Percentiles rank a stretch among this genome's conserved stretches.
These are phyloP conservation scores for Cerceris ruficornis DNA, from an alignment of 2,888 invertebrate genomes.

Conservation along the genomic window DNA sequence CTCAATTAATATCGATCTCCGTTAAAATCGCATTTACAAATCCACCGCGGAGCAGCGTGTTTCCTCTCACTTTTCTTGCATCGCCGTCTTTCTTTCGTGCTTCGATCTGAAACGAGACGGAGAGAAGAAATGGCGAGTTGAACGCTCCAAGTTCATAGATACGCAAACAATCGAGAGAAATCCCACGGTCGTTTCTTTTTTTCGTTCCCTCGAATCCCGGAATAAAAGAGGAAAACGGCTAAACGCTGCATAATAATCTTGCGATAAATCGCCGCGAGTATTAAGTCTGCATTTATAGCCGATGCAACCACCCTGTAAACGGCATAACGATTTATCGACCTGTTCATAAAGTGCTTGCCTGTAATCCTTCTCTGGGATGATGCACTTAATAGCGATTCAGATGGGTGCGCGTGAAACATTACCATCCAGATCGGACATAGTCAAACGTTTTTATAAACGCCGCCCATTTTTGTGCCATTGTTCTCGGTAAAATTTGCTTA, in stretches of 20 bases:
- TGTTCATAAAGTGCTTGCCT: conserved; percentile 60
- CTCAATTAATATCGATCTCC: conserved; percentile 39
- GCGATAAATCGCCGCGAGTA: conserved; percentile 57
- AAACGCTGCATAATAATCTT: conserved; percentile 52
- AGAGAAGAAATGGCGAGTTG: not conserved
- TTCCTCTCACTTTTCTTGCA: conserved; percentile 34
- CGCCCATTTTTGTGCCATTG: too few relatives aligned
- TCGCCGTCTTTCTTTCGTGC: not conserved
- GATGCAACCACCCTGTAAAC: conserved; percentile 39
- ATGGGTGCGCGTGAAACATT: conserved; percentile 26
- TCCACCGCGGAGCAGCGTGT: conserved; percentile 1
- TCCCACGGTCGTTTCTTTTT: conserved; percentile 27
- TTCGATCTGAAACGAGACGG: not conserved
- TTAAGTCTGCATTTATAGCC: conserved; percentile 59
- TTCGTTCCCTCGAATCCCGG: not conserved
- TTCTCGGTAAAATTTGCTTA: too few relatives aligned
- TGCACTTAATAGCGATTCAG: conserved; percentile 46
- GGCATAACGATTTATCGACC: conserved; percentile 61
- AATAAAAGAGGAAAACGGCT: conserved; percentile 19
- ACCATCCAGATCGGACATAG: not conserved
- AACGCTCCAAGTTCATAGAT: not conserved
- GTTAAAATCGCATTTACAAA: conserved; percentile 10
- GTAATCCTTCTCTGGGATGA: conserved; percentile 53
- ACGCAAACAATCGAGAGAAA: conserved; percentile 19
- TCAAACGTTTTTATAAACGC: not conserved